Evolutionary conservation across 1,140 invertebrate species (phyloP), one percentile per base, ranked within the genome.

Genomic region (Vanessa tameamea): DNA sequence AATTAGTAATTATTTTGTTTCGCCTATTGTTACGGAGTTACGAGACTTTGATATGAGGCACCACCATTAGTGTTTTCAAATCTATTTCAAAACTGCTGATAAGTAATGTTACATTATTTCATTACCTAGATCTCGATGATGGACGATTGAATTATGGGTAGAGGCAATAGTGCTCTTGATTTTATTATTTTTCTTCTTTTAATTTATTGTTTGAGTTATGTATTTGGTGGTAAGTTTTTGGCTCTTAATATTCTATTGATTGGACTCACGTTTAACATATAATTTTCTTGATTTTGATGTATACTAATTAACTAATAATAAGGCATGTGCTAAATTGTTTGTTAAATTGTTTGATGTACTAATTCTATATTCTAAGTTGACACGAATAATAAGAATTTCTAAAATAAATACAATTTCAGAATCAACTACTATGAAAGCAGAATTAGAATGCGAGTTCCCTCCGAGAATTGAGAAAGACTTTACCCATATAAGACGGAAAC

Each of bases 401-500:
- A 31, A 31, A 31, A 2, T 31, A 1, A 31, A 31, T 14, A 12
- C 2, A 51, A 31, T 76, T 69, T 43, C 61, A 79, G 77, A 70
- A 61, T 59, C 73, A 5, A 82, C 81, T 48, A 85, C 82, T 20
- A 13, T 51, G 1, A 81, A 73, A 65, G 2, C 79, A 0, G 88
- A 91, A 8, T 76, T 91, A 69, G 90, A 91, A 87, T 92, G 90
- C 61, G 90, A 92, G 65, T 91, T 92, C 64, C 90, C 89, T 5
- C 90, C 90, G 47, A 91, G 87, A 76, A 79, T 77, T 72, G 89
- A 91, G 55, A 87, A 90, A 79, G 89, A 92, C 43, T 70, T 91
- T 14, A 89, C 88, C 11, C 87, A 90, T 37, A 23, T 89, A 0
- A 82, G 90, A 72, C 80, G 82, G 68, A 92, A 91, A 70, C 80